Evolutionary conservation across 2,113 vertebrate species (phyloP).

Genomic region (Beaufortia kweichowensis): DNA sequence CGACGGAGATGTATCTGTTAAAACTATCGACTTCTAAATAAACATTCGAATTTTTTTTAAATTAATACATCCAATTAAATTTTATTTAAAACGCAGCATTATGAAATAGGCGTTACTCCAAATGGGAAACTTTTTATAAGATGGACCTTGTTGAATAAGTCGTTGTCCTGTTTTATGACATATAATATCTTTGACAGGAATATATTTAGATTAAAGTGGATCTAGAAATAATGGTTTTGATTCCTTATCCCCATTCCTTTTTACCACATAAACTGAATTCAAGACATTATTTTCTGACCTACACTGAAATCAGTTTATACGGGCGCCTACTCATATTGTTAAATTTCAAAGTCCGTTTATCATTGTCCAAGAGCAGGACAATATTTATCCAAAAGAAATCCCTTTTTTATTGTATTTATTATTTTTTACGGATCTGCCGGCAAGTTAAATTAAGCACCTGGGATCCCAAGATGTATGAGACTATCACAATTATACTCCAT

Average conservation of each 20-base stretch:
- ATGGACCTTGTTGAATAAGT: neutral
- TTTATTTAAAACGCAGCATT: neutral
- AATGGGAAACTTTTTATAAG: neutral
- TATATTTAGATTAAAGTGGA: slow-evolving; percentile 17
- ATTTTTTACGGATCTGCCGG: slow-evolving; percentile 24
- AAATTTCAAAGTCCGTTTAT: slow-evolving; percentile 70
- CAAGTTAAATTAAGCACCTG: slow-evolving; percentile 31
- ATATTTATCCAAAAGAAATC: slow-evolving; percentile 14
- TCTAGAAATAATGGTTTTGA: slow-evolving; percentile 18
- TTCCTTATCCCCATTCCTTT: slow-evolving; percentile 6
- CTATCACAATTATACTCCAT: slow-evolving; percentile 15
- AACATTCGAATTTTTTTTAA: no score
- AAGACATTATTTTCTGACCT: slow-evolving; percentile 43
- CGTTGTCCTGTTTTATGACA: slow-evolving; percentile 9
- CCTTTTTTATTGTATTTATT: slow-evolving; percentile 29
- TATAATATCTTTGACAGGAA: neutral
- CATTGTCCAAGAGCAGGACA: slow-evolving; percentile 56
- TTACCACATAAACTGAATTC: slow-evolving; percentile 39
- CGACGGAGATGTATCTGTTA: no score
- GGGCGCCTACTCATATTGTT: slow-evolving; percentile 58
- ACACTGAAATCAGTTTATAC: slow-evolving; percentile 25
- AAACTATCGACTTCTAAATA: no score
- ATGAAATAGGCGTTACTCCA: neutral
- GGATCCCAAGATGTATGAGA: slow-evolving; percentile 7
- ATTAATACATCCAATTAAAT: no score